Percentiles rank a stretch among this genome's conserved stretches.
Evolutionary conservation across 2,113 vertebrate genomes (phyloP).

Genomic region (Zosterops lateralis): DNA sequence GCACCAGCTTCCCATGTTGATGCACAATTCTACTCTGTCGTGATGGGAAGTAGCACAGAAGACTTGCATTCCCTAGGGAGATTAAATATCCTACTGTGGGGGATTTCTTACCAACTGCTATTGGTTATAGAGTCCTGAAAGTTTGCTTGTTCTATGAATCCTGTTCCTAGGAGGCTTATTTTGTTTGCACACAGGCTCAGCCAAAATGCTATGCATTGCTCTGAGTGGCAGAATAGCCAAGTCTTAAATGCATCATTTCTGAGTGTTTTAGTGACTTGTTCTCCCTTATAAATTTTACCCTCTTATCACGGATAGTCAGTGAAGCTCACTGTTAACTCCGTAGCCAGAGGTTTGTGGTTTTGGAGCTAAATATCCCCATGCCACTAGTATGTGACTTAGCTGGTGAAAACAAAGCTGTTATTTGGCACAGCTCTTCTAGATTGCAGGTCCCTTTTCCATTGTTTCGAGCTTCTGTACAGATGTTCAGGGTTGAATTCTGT

Average conservation of each 20-base stretch:
- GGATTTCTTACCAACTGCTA: background rate
- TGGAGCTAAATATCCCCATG: slow-evolving; percentile 3
- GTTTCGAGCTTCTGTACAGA: background rate
- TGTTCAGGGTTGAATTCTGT: background rate
- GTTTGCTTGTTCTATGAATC: background rate
- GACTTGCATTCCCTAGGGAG: background rate
- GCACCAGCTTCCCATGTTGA: background rate
- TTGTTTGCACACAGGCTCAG: background rate
- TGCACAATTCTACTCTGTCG: background rate
- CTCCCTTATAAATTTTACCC: background rate
- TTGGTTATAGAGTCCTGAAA: background rate
- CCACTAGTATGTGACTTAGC: background rate
- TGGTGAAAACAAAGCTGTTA: slow-evolving; percentile 37
- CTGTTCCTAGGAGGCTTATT: background rate
- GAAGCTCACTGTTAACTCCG: background rate
- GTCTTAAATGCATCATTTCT: background rate
- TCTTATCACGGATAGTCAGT: slow-evolving; percentile 41
- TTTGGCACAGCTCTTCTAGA: slow-evolving; percentile 8
- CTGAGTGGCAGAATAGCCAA: background rate
- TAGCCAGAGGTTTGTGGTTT: background rate
- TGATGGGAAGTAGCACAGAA: background rate
- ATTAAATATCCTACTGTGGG: background rate
- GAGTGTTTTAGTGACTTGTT: background rate
- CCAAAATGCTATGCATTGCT: background rate
- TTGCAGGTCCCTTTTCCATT: background rate